phyloP scores from a whole-genome alignment of 2,797 vertebrate species.

The Benthosema pterotum region DNA sequence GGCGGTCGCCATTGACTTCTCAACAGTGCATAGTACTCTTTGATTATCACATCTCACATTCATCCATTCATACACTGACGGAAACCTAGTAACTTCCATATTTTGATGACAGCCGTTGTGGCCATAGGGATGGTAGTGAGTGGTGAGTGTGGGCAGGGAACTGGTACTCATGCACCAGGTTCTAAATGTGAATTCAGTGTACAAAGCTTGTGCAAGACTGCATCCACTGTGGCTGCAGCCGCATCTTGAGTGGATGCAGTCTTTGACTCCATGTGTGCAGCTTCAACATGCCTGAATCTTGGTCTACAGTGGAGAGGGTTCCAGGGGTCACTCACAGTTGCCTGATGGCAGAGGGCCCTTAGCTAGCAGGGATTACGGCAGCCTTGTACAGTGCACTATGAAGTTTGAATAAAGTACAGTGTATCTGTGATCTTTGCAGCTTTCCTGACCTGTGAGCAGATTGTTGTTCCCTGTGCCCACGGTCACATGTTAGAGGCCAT shows the following conservation, averaged over 20 bases:
- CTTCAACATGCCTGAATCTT: constrained; percentile 3
- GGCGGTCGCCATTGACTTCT: no score
- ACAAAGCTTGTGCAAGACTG: background rate
- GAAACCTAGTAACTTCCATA: no score
- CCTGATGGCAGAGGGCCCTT: background rate
- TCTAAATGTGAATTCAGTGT: constrained; percentile 21
- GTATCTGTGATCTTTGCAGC: constrained; percentile 35
- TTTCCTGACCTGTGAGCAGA: constrained; percentile 51
- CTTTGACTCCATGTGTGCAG: constrained; percentile 43
- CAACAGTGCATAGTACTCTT: no score
- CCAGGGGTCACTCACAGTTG: constrained; percentile 12
- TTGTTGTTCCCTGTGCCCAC: constrained; percentile 54
- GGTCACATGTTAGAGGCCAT: constrained; percentile 73
- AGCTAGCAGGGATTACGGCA: background rate
- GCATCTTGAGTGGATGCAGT: no score
- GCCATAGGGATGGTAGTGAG: constrained; percentile 10
- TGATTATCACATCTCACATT: no score
- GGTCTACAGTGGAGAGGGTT: constrained; percentile 35
- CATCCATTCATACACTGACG: no score
- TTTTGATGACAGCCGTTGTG: no score
- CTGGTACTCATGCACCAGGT: background rate
- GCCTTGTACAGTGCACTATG: background rate
- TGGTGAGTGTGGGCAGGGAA: background rate
- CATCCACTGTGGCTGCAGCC: constrained; percentile 9
- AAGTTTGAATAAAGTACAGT: background rate